A percentile compares a stretch with the other conserved stretches of the same genome.
phyloP scores from a whole-genome alignment of 2,797 vertebrate species.

The Enteromius viviparus region DNA sequence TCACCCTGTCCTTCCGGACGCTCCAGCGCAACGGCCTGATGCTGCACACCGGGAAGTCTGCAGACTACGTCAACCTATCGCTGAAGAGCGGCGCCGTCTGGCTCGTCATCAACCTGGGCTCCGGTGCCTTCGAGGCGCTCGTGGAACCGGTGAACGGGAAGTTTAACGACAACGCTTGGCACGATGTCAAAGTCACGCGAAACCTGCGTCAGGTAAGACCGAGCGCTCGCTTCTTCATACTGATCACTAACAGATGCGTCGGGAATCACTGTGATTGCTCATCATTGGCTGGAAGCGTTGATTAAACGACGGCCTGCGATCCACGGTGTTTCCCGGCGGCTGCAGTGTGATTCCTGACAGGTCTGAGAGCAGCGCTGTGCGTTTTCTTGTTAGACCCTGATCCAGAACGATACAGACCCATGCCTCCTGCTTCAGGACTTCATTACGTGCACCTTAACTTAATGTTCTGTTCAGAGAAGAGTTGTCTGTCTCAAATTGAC shows the following conservation, averaged over 20 bases:
- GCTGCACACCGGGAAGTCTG: slow-evolving; percentile 94
- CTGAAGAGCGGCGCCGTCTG: slow-evolving; percentile 93
- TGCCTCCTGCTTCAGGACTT: slow-evolving; percentile 34
- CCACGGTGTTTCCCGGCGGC: background rate
- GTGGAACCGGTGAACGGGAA: slow-evolving; percentile 95
- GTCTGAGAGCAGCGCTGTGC: slow-evolving; percentile 18
- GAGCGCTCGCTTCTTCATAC: background rate
- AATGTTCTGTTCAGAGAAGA: background rate
- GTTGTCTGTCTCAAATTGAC: slow-evolving; percentile 11
- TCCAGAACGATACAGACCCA: slow-evolving; percentile 49
- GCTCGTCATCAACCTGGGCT: slow-evolving; percentile 96
- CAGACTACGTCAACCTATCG: slow-evolving; percentile 94
- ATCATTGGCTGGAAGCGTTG: background rate
- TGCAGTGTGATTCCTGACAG: slow-evolving; percentile 51
- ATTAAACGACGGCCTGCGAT: background rate
- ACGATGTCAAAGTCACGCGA: slow-evolving; percentile 91
- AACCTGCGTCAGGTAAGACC: slow-evolving; percentile 95
- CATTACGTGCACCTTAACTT: slow-evolving; percentile 23
- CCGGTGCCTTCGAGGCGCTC: slow-evolving; percentile 93
- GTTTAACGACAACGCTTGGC: slow-evolving; percentile 95
- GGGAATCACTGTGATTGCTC: slow-evolving; percentile 5
- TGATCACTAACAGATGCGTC: background rate
- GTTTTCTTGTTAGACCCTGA: background rate
- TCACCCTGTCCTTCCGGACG: slow-evolving; percentile 93
- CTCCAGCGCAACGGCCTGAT: slow-evolving; percentile 92